Base-by-base conservation (phyloP, 1,140 invertebrate species). In the Calycopis cecrops region DNA sequence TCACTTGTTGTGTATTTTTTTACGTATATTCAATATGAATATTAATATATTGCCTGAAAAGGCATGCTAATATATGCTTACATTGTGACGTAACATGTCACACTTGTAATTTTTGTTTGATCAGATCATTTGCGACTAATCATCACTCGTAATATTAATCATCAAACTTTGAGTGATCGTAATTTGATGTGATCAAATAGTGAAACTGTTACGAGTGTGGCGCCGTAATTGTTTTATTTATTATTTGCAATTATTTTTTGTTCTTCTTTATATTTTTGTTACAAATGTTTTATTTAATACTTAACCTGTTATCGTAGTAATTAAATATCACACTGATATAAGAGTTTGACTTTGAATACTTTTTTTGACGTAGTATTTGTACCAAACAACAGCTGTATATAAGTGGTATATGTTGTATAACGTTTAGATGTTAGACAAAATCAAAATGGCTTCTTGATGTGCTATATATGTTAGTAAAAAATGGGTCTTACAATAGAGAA, bases 321-420 rank as follows among this genome's bases (percentile, higher is more conserved):
- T 73, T 75, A 75, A 28, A 55, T 71, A 74, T 77, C 73, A 79
- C 69, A 73, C 72, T 59, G 44, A 70, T 62, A 75, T 69, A 79
- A 87, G 84, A 87, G 84, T 87, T 87, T 87, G 84, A 87, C 84
- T 87, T 87, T 87, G 84, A 85, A 67, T 77, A 76, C 63, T 76
- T 73, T 76, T 60, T 71, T 72, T 75, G 70, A 63, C 59, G 63
- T 76, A 76, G 74, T 57, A 72, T 73, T 60, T 54, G 62, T 68
- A 69, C 65, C 35, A 60, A 66, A 73, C 59, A 71, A 68, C 49
- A 73, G 64, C 64, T 71, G 60, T 71, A 73, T 57, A 56, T 59
- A 60, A 48, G n/a, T 33, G 48, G 28, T 35, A 34, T 34, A 35
- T 35, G 38, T 33, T 53, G 18, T 42, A 17, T 42, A 21, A 6